Evolutionary conservation across 1,140 invertebrate genomes (phyloP), one percentile per base, ranked within the genome.

Genomic region (Cotesia vestalis): DNA sequence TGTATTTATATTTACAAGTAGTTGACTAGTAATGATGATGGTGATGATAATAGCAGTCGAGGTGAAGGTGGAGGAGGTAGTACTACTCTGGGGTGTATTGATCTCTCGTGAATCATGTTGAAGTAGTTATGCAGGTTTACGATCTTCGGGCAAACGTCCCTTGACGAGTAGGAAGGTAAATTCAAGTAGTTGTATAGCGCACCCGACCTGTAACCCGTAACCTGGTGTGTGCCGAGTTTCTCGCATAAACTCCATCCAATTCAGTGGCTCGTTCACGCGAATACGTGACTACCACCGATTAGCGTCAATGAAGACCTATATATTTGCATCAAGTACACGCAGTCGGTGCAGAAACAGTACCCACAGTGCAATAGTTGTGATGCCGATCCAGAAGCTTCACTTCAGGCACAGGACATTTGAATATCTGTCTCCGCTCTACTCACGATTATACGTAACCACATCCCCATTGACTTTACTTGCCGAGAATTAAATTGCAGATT

Each of bases 361-460:
- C 9, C 12, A 46, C 66, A 11, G 35, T 62, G 52, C 59, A 40
- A 35, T 5, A 40, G 55, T 34, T 60, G 38, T 51, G 66, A 66
- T 53, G 52, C 59, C 27, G 17, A 36, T 46, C 20, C 17, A 64
- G 40, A 66, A 52, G 55, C 71, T 53, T 53, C 70, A 17, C 66
- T 53, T 17, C 46, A 34, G 40, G 14, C 38, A 55, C 38, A 63
- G 73, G 66, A 67, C 71, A 77, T 77, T 77, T 72, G 76, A 77
- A 77, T 77, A 72, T 75, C 76, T 72, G 76, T 71, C 76, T 73
- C 66, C 53, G 27, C 51, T 71, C 27, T 27, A 27, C 27, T 17
- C 62, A 51, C 73, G 76, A 77, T 75, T 77, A 77, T 77, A 77
- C 75, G 75, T 74, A 77, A 75, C 75, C 75, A 60, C 75, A 73